Base-by-base conservation (phyloP, 2,888 invertebrate genomes). In the Agrotis segetum region DNA sequence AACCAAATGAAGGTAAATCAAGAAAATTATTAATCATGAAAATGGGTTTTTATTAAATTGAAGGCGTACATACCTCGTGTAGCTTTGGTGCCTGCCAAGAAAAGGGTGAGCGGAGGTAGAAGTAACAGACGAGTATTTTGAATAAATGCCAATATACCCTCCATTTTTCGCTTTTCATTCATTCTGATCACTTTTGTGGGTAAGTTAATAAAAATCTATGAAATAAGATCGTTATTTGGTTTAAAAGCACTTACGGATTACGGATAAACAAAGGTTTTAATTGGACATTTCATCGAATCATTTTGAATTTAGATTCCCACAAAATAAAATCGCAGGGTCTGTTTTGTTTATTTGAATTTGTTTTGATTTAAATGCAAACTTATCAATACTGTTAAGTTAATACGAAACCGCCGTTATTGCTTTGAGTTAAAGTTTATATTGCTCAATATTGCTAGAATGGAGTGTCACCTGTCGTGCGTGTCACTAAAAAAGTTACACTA, bases 31-130 rank as follows among this genome's bases (percentile, higher is more conserved):
- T 70, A 82, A 78, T 69, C 72, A 82, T 69, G 82, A 81, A 80
- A 85, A 85, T 70, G 56, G 44, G 59, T 81, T 81, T 81, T 84
- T 82, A 80, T 60, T 58, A 79, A 72, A 78, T 84, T 84, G 86
- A 86, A 89, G 86, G 82, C 80, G 79, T 91, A 40, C 93, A 94
- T 90, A 94, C 94, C 94, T 89, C 90, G 90, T 92, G 92, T 81
- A 73, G 83, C 82, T 88, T 74, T 84, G 89, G 85, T 88, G 89
- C 87, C 85, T 74, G 73, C 65, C 65, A 75, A 68, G 78, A 87
- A 88, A 87, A 86, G 85, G 73, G 74, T 79, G 84, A 63, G 66
- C 77, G 92, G 74, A 90, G 92, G 90, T 91, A 91, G 81, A 70
- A 78, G 62, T 79, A 64, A 78, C 79, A 84, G 74, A 73, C 73